A percentile compares a stretch with the other conserved stretches of the same genome.
phyloP scores from a whole-genome alignment of 2,113 vertebrate species.

The Emydocephalus ijimae region DNA sequence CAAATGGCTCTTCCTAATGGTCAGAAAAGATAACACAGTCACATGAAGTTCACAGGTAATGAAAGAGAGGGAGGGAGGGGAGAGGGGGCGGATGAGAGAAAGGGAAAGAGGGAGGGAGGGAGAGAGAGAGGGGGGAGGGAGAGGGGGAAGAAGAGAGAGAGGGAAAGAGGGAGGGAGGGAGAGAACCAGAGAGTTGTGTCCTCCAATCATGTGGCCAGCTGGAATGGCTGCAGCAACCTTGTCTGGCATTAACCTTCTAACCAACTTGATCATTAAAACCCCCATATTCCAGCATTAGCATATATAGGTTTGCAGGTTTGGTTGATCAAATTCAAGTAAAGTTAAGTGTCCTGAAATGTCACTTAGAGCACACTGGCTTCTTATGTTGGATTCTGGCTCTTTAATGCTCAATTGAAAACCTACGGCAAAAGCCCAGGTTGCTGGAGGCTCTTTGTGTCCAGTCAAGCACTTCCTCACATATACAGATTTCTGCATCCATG shows the following conservation, averaged over 20 bases:
- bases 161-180: no score
- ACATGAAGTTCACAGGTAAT: not conserved
- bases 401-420: not conserved
- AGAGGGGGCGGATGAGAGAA: no score
- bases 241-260: not conserved
- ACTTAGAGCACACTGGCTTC: no score
- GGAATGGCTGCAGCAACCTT: not conserved
- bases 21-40: not conserved
- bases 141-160: no score
- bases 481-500: not conserved
- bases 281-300: constrained; percentile 3
- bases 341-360: not conserved
- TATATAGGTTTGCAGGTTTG: constrained; percentile 33
- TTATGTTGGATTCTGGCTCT: not conserved
- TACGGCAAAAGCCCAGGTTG: not conserved
- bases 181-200: not conserved
- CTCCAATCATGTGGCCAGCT: rapidly evolving
- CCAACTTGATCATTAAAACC: not conserved
- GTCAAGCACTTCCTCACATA: no score
- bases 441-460: not conserved
- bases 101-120: no score
- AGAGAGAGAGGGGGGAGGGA: no score
- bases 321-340: not conserved
- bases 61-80: no score
- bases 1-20: constrained; percentile 92